Base-by-base conservation (phyloP, 1,140 invertebrate species). In the Pogonognathellus flavescens region DNA sequence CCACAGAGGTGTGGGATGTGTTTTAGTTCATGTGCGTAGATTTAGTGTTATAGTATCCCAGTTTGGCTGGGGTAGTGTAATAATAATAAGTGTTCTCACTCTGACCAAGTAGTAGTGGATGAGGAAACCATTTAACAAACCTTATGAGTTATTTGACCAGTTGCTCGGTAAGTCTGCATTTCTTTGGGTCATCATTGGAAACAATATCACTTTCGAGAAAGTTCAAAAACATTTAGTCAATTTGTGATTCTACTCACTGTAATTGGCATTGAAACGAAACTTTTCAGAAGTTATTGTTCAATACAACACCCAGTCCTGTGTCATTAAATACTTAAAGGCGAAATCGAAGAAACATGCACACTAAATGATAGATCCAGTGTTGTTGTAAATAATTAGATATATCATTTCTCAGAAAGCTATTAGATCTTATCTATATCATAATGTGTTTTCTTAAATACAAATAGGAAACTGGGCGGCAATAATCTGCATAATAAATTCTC, bases 401-500 rank as follows among this genome's bases (percentile, higher is more conserved):
- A 41, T 41, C 31, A 41, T 41, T 41, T 41, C 31, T 41, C 31
- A 6, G 31, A 41, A 41, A 41, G 31, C 31, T 41, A 41, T 41
- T 41, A 49, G 70, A 76, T 76, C 16, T 49, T 76, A 76, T 76
- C 70, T 76, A 14, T 25, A 76, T 31, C 70, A 76, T 76, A 76
- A 76, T 49, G 70, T 76, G 70, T 76, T 31, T 76, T 76, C 13
- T 76, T 76, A 31, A 76, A 70, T 70, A 70, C 22, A 70, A 25
- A 70, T 60, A 70, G 10, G 62, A 70, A 50, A 49, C 70, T 76
- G 70, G 70, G 70, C 70, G 70, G 70, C 9, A 76, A 50, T 76
- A 76, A 76, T 76, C 31, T 49, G 41, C 70, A 76, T 76, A 76
- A 76, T 76, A 76, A 76, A 76, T 76, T 76, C 31, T 50, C 70